A percentile compares a stretch with the other conserved stretches of the same genome.
Evolutionary conservation across 1,140 invertebrate species (phyloP).

Genomic region (Chymomyza costata): DNA sequence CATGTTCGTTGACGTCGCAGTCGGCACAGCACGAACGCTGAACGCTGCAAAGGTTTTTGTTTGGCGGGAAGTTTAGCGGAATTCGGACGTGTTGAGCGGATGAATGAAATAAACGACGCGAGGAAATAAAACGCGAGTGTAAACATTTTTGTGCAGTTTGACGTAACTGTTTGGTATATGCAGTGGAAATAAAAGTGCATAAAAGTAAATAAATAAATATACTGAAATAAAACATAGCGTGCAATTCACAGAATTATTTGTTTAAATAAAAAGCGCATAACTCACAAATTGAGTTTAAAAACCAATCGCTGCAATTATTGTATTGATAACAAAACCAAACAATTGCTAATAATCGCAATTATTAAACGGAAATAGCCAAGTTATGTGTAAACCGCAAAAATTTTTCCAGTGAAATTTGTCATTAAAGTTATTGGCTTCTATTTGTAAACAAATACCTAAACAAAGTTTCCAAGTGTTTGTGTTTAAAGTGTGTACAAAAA

Average conservation of each 20-base stretch:
- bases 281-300: no score
- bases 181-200: slow-evolving; percentile 3
- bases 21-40: no score
- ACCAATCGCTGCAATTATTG: neutral
- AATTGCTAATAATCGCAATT: no score
- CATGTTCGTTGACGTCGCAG: slow-evolving; percentile 4
- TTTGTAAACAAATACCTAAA: neutral
- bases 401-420: neutral
- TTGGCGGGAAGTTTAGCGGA: slow-evolving; percentile 12
- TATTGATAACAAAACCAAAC: no score
- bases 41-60: neutral
- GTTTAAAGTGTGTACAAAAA: no score
- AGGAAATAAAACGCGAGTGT: slow-evolving; percentile 9
- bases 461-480: slow-evolving; percentile 4
- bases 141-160: slow-evolving; percentile 13
- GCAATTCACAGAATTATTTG: slow-evolving; percentile 2
- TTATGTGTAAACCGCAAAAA: neutral
- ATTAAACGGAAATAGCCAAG: neutral
- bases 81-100: slow-evolving; percentile 14
- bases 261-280: neutral
- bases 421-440: no score
- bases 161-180: slow-evolving; percentile 3
- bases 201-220: neutral
- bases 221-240: no score
- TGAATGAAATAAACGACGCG: neutral